These are phyloP conservation scores for Ellobium chinense DNA, from an alignment of 2,888 invertebrate species.

Conservation along the genomic window DNA sequence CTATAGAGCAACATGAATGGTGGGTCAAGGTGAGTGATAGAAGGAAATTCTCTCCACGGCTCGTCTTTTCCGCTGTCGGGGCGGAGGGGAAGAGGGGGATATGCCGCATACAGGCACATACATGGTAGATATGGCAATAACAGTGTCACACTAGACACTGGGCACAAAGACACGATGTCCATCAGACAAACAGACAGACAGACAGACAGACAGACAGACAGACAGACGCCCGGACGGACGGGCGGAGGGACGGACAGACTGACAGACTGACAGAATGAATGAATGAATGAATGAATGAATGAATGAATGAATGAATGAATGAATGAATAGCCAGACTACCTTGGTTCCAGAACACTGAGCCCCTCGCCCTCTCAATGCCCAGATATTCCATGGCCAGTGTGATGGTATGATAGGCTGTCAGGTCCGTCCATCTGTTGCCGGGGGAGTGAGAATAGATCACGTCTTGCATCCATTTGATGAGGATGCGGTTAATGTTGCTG, in stretches of 20 bases:
- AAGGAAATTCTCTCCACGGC: too few species aligned
- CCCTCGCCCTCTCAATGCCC: constrained; percentile 43
- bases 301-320: not conserved
- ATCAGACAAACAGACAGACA: constrained; percentile 21
- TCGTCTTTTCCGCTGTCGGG: too few species aligned
- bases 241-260: constrained; percentile 26
- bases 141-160: too few species aligned
- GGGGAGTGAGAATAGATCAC: constrained; percentile 21
- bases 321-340: not conserved
- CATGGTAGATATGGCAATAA: too few species aligned
- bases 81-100: too few species aligned
- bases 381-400: constrained; percentile 29
- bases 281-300: not conserved
- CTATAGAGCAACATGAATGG: too few species aligned
- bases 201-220: constrained; percentile 26
- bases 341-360: constrained; percentile 45
- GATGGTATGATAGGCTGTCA: constrained; percentile 30
- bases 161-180: not conserved
- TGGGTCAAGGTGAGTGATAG: too few species aligned
- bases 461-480: constrained; percentile 23
- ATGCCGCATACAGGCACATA: too few species aligned
- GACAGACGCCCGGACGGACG: constrained; percentile 29
- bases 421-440: constrained; percentile 26
- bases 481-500: constrained; percentile 24
- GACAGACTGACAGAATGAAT: constrained; percentile 20